These are phyloP conservation scores for Seira sanloemensis DNA, from an alignment of 2,888 invertebrate genomes.

Conservation along the genomic window DNA sequence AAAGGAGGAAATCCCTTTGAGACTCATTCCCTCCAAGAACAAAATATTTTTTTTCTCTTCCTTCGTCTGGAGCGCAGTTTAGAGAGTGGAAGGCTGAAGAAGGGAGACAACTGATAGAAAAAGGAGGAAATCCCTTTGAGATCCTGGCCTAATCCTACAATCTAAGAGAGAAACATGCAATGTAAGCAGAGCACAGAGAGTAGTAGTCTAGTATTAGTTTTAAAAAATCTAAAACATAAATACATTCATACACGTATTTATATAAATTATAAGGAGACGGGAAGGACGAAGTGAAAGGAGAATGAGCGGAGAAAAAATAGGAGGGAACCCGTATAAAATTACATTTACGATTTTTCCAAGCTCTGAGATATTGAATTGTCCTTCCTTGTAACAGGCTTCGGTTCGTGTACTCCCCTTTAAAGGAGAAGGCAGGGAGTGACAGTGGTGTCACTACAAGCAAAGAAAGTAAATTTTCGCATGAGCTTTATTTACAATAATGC, in stretches of 20 bases:
- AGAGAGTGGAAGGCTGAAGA: no score
- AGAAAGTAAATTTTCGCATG: neutral
- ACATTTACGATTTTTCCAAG: neutral
- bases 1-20: constrained; percentile 57
- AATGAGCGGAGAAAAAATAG: constrained; percentile 13
- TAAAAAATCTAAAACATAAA: neutral
- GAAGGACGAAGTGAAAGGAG: neutral
- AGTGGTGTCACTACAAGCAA: neutral
- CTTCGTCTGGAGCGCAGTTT: no score
- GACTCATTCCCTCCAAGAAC: constrained; percentile 35
- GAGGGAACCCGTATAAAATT: neutral
- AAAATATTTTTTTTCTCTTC: constrained; percentile 1
- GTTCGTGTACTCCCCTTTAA: neutral
- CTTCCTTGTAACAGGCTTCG: neutral
- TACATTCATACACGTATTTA: constrained; percentile 9
- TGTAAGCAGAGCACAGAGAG: constrained; percentile 43
- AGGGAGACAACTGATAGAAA: constrained; percentile 51
- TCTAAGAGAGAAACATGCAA: constrained; percentile 55
- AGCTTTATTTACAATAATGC: neutral
- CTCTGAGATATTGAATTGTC: neutral
- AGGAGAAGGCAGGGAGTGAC: neutral
- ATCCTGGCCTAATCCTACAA: constrained; percentile 62
- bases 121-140: constrained; percentile 57
- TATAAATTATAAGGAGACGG: neutral
- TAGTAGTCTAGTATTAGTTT: constrained; percentile 21